Base-by-base conservation (phyloP, 64 coral and sea anemone species). In the Stichodactyla mertensii region DNA sequence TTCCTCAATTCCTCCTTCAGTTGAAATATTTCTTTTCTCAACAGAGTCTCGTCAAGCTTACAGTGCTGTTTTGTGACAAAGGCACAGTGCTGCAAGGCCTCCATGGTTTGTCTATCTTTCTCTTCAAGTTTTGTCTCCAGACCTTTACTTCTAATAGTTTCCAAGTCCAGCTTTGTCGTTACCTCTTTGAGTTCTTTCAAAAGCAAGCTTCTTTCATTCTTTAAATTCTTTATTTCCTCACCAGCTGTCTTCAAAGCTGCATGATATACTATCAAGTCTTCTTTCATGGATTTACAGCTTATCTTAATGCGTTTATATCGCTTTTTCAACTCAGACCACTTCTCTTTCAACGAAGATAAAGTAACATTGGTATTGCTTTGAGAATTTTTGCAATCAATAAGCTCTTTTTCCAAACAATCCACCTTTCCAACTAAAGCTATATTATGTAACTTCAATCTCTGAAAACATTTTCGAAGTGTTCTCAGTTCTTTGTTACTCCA, bases 211-310 rank as follows among this genome's bases (percentile, higher is more conserved):
- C 67, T 89, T 79, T 96, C 87, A 22, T 20, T 4, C 54, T 92
- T 58, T 20, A 96, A 87, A 36, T 96, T 78, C 77, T 87, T 61
- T 28, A 78, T 24, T 18, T 87, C 80, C 79, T 90, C 64, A 12
- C 82, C 59, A 24, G 82, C 80, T 57, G 84, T 18, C 61, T 96
- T 96, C 16, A 96, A 84, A n/a, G 77, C 85, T 18, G 79, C 10
- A 71, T 96, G 94, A 77, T 96, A 70, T n/a, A 7, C 81, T 89
- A 86, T 89, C 19, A 96, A 58, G 51, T 96, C 94, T 87, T 92
- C 94, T 80, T 96, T 96, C 79, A 96, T 59, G 71, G 94, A 91
- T 54, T 89, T 96, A 83, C 86, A 96, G 78, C 91, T 96, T 10
- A 96, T 55, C 83, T 96, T 96, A n/a, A 92, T 71, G n/a, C 79